Evolutionary conservation across 2,888 invertebrate species (phyloP), one percentile per base, ranked within the genome.

Genomic region (Incurvaria masculella): DNA sequence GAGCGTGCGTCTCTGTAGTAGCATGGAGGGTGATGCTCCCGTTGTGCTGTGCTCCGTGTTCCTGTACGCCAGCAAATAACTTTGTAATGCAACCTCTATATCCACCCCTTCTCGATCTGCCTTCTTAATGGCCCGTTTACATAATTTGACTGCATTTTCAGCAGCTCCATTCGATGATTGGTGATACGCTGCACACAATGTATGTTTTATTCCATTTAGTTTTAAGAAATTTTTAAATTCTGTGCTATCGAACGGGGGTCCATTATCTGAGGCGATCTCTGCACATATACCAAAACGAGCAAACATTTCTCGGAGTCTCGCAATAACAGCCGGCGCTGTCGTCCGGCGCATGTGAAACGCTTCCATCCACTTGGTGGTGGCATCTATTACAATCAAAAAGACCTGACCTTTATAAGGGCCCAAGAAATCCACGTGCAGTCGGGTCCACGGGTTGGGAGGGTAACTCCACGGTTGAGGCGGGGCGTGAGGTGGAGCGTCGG

Each of bases 341-440:
- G 50, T 50, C 19, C 27, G 21, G 2, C 11, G 8, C 50, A 50
- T 46, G 4, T 39, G 20, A 8, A 33, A 40, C 1, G 23, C 33
- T 23, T 50, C 50, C 2, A 50, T 40, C 50, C 48, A 48, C 33
- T 50, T 50, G 1, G 46, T 33, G 2, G 19, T 21, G 1, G 48
- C 27, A 42, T 55, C 53, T 4, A 54, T 49, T 21, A 54, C 5
- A 2, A 54, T 47, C n/a, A 56, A 48, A 52, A 52, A 56, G 0
- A 47, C 52, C 16, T 46, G 49, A 17, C 52, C 51, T 4, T 46
- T 3, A 8, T 41, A 17, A 1, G 48, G 48, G 1, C 48, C 41
- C 1, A 56, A 39, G 42, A 56, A 58, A 41, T 57, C 58, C 0
- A 57, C 11, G 20, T 57, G 57, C 4, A 57, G n/a, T 2, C 56